Evolutionary conservation across 2,888 invertebrate species (phyloP), one percentile per base, ranked within the genome.

Genomic region (Watsonalla cultraria): DNA sequence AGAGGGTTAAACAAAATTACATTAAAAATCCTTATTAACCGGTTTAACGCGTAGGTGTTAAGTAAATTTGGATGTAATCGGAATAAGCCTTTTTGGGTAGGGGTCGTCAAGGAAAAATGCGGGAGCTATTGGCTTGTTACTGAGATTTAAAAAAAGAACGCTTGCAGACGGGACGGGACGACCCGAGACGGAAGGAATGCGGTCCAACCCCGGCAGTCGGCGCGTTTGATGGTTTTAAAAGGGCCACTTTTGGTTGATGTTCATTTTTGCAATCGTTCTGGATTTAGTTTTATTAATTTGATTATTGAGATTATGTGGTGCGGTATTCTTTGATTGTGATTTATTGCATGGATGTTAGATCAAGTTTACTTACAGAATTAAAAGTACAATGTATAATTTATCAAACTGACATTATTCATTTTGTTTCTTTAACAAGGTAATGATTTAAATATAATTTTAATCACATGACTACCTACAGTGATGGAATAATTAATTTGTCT

Each of bases 91-190:
- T 90, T 84, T 87, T 84, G 76, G 72, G 73, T 76, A 73, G 76
- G 76, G 68, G 67, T 76, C 49, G 78, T 70, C 70, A 70, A 76
- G 71, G 78, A 88, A 88, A 89, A 91, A 90, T 84, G 86, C 80
- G 70, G 88, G 88, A 87, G 90, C 88, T 90, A 91, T 91, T 91
- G 91, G 91, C 91, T 90, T 91, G 90, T 91, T 91, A 85, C 86
- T 80, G 81, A 82, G 86, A 84, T 90, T 90, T 86, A 78, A 89
- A 87, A 88, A 87, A 86, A 83, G 79, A 80, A 75, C 77, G 76
- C 70, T 65, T 66, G 74, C 73, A 78, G 80, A 80, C 83, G 80
- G 77, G 76, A 42, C 42, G 42, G 42, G 42, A 11, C 42, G 42
- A 42, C 11, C 11, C 9, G 42, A 11, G 42, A 74, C 74, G 74